Conservation (phyloP, 2,797 vertebrate genomes). For the Oreochromis mossambicus region DNA sequence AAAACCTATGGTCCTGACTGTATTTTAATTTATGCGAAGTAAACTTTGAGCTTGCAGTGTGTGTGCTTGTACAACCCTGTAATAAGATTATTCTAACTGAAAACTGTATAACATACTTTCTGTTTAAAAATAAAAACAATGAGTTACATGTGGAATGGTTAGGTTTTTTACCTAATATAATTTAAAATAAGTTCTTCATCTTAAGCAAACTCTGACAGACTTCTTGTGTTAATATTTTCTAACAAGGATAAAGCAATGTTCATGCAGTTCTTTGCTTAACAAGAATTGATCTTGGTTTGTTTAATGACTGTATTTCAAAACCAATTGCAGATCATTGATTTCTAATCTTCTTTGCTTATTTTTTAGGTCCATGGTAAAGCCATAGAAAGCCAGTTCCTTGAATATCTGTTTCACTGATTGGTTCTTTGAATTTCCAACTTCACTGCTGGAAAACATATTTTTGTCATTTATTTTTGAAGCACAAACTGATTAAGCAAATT, state of each 20-base stretch:
- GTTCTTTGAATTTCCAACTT: conserved; percentile 14
- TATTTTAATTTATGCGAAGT: not conserved
- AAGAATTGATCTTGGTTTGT: not conserved
- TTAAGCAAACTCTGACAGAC: not conserved
- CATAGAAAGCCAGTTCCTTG: not conserved
- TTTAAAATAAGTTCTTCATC: not conserved
- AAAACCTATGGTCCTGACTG: not conserved
- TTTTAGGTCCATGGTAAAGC: not conserved
- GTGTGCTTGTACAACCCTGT: not conserved
- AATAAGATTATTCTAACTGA: not conserved
- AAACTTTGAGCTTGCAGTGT: not conserved
- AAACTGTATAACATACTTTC: not conserved
- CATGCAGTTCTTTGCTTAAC: not conserved
- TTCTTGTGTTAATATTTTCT: not conserved
- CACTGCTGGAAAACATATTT: not conserved
- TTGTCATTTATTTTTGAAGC: not conserved
- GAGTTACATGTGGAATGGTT: not conserved
- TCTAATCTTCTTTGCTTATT: not conserved
- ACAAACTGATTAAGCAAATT: not conserved
- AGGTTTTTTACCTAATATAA: not conserved
- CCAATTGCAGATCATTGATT: not conserved
- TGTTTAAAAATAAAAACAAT: not conserved
- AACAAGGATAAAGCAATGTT: not conserved
- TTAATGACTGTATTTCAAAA: not conserved
- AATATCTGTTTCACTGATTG: not conserved